Conservation (phyloP, 2,797 vertebrate species). For the Trematomus bernacchii region DNA sequence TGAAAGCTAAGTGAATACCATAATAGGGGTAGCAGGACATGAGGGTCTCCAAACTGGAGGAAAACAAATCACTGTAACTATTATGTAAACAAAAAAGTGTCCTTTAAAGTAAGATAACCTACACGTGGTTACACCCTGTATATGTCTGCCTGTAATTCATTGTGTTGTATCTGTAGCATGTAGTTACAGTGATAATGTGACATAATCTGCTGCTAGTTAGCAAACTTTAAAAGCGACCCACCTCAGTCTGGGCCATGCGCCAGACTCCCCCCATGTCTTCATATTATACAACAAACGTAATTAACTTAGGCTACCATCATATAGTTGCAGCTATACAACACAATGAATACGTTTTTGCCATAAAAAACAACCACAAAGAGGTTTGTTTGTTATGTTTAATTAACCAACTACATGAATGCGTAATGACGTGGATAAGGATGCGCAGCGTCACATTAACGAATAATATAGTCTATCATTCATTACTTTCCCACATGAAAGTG, state of each 20-base stretch:
- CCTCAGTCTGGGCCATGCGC: constrained; percentile 3
- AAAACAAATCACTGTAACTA: neutral
- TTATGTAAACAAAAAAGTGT: neutral
- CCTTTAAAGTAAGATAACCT: neutral
- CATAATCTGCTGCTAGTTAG: constrained; percentile 30
- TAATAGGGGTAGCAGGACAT: neutral
- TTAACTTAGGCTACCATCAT: no score
- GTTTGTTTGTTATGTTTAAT: constrained; percentile 33
- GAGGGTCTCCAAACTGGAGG: constrained; percentile 1
- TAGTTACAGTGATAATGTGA: constrained; percentile 15
- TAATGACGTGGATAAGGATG: constrained; percentile 73
- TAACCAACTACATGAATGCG: constrained; percentile 50
- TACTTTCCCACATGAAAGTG: constrained; percentile 39
- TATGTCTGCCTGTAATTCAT: neutral
- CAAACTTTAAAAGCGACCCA: constrained; percentile 31
- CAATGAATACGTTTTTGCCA: neutral
- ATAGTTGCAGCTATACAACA: no score
- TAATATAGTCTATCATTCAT: constrained; percentile 8
- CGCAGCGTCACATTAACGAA: constrained; percentile 38
- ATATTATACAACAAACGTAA: neutral
- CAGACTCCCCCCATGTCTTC: constrained; percentile 3
- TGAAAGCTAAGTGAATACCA: constrained; percentile 5
- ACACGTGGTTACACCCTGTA: accelerated
- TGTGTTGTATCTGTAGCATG: neutral
- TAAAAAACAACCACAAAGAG: neutral